phyloP scores from a whole-genome alignment of 2,113 vertebrate genomes.

The Bettongia penicillata region DNA sequence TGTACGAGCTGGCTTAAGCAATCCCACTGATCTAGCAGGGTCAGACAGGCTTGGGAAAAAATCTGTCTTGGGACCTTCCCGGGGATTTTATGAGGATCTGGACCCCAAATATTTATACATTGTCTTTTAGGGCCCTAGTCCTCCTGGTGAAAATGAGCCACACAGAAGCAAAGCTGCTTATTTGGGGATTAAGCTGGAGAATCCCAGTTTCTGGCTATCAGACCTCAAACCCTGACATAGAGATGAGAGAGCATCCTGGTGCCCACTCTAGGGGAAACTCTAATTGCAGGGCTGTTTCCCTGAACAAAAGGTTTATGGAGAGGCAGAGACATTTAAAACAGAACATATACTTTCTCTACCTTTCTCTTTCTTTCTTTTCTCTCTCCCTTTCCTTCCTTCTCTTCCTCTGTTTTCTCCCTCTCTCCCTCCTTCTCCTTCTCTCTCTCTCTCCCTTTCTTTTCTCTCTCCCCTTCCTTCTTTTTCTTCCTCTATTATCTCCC shows the following conservation, averaged over 20 bases:
- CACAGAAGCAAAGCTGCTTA: background rate
- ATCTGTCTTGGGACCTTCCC: constrained; percentile 8
- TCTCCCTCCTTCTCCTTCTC: too few relatives aligned
- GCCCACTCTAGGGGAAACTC: background rate
- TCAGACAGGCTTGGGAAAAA: constrained; percentile 37
- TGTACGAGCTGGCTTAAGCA: background rate
- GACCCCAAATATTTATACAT: constrained; percentile 56
- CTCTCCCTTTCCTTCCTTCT: too few relatives aligned
- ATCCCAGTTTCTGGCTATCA: constrained; percentile 27
- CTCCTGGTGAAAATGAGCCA: constrained; percentile 31
- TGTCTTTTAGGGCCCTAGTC: constrained; percentile 38
- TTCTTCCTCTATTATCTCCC: too few relatives aligned
- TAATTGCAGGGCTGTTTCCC: background rate
- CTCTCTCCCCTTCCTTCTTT: too few relatives aligned
- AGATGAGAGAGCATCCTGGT: constrained; percentile 7
- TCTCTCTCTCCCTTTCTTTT: too few relatives aligned
- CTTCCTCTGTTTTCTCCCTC: too few relatives aligned
- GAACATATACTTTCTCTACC: background rate
- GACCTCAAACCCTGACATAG: constrained; percentile 21
- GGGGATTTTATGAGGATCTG: constrained; percentile 53
- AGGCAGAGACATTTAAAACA: background rate
- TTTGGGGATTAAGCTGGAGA: constrained; percentile 39
- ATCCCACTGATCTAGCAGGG: background rate
- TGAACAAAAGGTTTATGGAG: background rate
- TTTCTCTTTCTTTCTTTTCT: too few relatives aligned